Evolutionary conservation across 2,797 vertebrate species (phyloP).

Genomic region (Catharus ustulatus): DNA sequence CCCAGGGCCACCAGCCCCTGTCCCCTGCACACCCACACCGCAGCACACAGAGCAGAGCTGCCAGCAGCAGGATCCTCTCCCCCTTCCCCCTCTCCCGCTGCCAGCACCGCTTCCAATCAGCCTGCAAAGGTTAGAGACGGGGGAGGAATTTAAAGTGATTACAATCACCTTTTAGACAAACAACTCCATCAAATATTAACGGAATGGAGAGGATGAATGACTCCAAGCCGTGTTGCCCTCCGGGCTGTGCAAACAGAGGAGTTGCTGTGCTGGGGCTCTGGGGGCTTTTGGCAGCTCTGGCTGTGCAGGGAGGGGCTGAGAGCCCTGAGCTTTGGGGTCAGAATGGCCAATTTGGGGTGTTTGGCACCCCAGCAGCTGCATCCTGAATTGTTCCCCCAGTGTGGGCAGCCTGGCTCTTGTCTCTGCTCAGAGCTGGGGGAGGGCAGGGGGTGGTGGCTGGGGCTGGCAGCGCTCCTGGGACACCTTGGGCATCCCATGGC

Average conservation of each 20-base stretch:
- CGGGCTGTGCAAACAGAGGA: constrained; percentile 4
- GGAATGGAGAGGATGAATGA: constrained; percentile 17
- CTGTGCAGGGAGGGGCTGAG: not conserved
- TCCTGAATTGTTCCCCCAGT: accelerated
- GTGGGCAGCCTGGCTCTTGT: not conserved
- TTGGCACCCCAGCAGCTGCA: not conserved
- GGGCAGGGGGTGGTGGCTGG: not conserved
- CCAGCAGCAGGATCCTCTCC: not conserved
- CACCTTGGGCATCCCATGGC: accelerated
- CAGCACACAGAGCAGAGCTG: not conserved
- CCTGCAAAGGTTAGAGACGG: constrained; percentile 70
- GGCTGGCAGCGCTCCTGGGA: not conserved
- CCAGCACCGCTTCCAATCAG: constrained; percentile 44
- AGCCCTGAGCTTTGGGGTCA: not conserved
- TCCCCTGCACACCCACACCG: accelerated
- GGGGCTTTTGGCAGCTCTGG: not conserved
- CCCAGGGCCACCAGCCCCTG: accelerated
- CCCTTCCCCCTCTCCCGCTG: not conserved
- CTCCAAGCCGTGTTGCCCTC: constrained; percentile 40
- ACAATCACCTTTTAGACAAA: constrained; percentile 74
- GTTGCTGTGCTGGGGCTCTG: not conserved
- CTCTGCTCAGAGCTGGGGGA: not conserved
- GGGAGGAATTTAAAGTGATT: constrained; percentile 74
- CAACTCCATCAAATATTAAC: constrained; percentile 71
- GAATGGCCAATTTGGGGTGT: not conserved